A percentile compares a stretch with the other conserved stretches of the same genome.
These are phyloP conservation scores for Nineta flava DNA, from an alignment of 2,888 invertebrate genomes.

Conservation along the genomic window DNA sequence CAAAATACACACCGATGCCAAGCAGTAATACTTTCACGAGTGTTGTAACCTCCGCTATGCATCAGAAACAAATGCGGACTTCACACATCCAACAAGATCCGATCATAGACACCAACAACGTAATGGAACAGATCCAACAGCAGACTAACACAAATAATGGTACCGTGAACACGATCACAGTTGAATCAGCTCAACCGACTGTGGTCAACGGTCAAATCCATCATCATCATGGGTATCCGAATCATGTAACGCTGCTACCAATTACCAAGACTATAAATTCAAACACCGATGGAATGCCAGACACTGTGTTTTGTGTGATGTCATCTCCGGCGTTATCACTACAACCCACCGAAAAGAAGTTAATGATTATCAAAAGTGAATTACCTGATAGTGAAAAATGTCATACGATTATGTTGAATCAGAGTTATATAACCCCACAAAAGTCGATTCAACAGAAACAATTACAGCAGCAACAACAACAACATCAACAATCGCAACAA, in stretches of 20 bases:
- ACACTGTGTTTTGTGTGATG: conserved; percentile 12
- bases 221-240: conserved; percentile 1
- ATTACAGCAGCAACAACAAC: too few species aligned
- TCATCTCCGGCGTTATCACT: conserved; percentile 21
- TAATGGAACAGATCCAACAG: conserved; percentile 14
- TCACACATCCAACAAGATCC: conserved; percentile 15
- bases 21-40: conserved; percentile 5
- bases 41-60: conserved; percentile 6
- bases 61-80: conserved; percentile 7
- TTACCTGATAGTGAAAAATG: conserved; percentile 27
- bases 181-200: conserved; percentile 11
- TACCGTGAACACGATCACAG: conserved; percentile 7
- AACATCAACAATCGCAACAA: neutral
- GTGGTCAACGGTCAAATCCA: neutral
- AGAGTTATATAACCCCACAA: neutral
- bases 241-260: conserved; percentile 9
- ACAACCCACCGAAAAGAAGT: conserved; percentile 39
- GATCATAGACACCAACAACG: conserved; percentile 27
- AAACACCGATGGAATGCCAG: conserved; percentile 7
- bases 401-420: conserved; percentile 16
- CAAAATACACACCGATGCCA: neutral
- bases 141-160: conserved; percentile 7
- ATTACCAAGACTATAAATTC: conserved; percentile 8
- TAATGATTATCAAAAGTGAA: conserved; percentile 48
- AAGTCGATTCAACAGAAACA: too few species aligned